Evolutionary conservation across 2,113 vertebrate genomes (phyloP), one percentile per base, ranked within the genome.

Genomic region (Aphelocoma coerulescens): DNA sequence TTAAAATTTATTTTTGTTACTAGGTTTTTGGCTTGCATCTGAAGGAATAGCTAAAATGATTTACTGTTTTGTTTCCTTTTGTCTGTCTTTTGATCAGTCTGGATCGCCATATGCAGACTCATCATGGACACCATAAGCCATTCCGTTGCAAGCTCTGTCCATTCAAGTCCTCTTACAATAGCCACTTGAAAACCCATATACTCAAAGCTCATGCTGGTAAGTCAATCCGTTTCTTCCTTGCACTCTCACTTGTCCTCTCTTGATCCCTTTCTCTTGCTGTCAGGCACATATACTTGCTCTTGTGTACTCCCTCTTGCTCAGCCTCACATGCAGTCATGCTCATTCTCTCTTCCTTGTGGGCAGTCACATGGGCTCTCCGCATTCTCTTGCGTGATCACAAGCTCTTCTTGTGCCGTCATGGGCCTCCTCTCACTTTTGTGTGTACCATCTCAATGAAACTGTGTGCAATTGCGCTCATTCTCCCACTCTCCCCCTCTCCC

Each of bases 91-190:
- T 92, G 75, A 77, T 89, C 93, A 99, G 99, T 93, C 97, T 99
- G 98, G 99, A 99, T 98, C 98, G 98, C 88, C 99, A 99, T 75
- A 98, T 99, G 97, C 99, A 99, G 97, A 99, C 99, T 93, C 99
- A 99, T 96, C 99, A 99, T 5, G 99, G 99, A 77, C 99, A 99
- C 97, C 98, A 99, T 96, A 99, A 99, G 97, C 99, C 99, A 65
- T 99, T 99, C 97, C 98, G 98, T 97, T 99, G 99, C 98, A 99
- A 99, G 96, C 98, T 99, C 95, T 99, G 99, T 97, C 98, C 99
- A 93, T 99, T 99, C 98, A 99, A 99, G 97, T 99, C 99, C 91
- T 98, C 99, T 89, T 99, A 99, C 92, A 98, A 98, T 93, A 99
- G 98, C 94, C 98, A 98, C 80, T 98, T 99, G 97, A 99, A 99